phyloP scores from a whole-genome alignment of 2,888 invertebrate genomes.

The Mesorhabditis belari region DNA sequence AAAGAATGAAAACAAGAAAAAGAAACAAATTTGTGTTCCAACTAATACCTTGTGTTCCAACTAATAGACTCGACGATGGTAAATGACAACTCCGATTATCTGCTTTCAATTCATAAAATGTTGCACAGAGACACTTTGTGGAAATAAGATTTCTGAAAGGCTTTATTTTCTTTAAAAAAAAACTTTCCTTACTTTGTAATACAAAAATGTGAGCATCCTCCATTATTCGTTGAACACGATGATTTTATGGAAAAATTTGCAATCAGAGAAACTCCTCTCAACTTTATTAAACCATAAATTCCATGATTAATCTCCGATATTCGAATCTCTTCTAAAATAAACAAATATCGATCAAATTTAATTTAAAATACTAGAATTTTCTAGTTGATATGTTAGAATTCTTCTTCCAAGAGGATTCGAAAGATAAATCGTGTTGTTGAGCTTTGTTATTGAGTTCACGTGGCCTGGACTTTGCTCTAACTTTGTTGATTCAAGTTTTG shows the following conservation, averaged over 20 bases:
- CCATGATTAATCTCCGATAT: neutral
- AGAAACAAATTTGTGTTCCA: too few relatives aligned
- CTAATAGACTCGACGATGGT: neutral
- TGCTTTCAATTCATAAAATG: neutral
- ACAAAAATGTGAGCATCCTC: neutral
- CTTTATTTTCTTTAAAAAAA: neutral
- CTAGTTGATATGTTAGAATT: too few relatives aligned
- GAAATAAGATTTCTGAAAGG: neutral
- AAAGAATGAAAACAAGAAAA: too few relatives aligned
- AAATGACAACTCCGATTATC: neutral
- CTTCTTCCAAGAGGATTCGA: too few relatives aligned
- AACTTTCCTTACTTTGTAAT: neutral
- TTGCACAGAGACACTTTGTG: neutral
- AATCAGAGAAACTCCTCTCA: neutral
- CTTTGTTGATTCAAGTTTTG: too few relatives aligned
- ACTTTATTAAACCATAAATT: neutral
- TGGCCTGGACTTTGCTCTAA: too few relatives aligned
- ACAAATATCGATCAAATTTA: neutral
- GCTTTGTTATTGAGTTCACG: too few relatives aligned
- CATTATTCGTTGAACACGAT: neutral
- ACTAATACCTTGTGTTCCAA: neutral
- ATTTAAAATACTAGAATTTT: too few relatives aligned
- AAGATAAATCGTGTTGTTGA: too few relatives aligned
- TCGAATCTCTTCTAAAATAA: neutral
- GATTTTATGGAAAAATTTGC: neutral